phyloP scores from a whole-genome alignment of 35 echinoderm and acorn worm species.

The Heliocidaris tuberculata region DNA sequence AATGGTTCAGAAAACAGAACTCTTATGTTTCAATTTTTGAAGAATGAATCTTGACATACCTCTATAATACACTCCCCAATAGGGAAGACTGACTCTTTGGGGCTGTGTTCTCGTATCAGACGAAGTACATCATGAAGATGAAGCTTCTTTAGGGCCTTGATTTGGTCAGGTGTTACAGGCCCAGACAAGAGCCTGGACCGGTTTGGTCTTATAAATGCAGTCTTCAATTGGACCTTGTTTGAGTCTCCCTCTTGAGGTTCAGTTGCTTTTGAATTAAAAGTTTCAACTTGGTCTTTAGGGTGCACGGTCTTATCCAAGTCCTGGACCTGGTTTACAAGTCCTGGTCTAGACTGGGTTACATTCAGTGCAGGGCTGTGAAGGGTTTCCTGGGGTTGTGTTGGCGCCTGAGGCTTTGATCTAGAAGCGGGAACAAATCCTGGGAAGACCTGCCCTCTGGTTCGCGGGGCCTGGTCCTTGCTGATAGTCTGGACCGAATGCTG shows the following conservation, averaged over 20 bases:
- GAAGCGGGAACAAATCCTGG: background rate
- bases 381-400: background rate
- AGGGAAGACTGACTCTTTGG: background rate
- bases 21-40: background rate
- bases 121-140: conserved; percentile 19
- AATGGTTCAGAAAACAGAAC: background rate
- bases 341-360: background rate
- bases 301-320: background rate
- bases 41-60: background rate
- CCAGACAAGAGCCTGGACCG: background rate
- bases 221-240: background rate
- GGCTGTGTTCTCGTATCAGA: conserved; percentile 17
- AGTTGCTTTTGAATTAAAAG: background rate
- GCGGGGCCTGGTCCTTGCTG: conserved; percentile 12
- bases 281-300: background rate
- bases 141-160: background rate
- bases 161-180: background rate
- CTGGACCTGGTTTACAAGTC: background rate
- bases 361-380: background rate
- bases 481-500: background rate
- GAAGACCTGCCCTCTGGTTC: background rate
- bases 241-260: background rate
- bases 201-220: background rate
- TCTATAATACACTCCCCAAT: conserved; percentile 24
- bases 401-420: background rate